Evolutionary conservation across 2,113 vertebrate species (phyloP).

Genomic region (Myodes glareolus): DNA sequence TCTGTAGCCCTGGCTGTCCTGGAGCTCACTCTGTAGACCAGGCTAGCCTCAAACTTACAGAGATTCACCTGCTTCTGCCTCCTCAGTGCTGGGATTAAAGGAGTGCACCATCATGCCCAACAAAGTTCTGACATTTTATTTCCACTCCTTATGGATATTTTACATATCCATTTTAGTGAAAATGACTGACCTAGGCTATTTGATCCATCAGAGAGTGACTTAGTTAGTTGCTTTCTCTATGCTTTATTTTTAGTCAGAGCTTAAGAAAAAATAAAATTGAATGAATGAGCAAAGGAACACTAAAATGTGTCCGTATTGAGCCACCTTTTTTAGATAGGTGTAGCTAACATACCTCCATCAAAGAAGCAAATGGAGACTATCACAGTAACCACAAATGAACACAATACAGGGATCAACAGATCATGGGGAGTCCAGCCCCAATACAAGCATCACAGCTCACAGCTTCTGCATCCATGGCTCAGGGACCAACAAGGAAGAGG

Average conservation of each 20-base stretch:
- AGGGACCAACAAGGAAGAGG: background rate
- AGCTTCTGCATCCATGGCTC: background rate
- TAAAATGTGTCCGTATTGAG: background rate
- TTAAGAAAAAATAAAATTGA: background rate
- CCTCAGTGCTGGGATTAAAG: background rate
- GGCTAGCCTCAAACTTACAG: background rate
- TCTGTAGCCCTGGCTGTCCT: background rate
- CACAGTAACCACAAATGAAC: background rate
- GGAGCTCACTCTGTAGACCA: background rate
- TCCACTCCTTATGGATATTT: background rate
- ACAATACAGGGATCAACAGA: background rate
- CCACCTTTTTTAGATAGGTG: background rate
- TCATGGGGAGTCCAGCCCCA: background rate
- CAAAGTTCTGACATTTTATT: background rate
- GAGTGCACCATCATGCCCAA: background rate
- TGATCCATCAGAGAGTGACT: background rate
- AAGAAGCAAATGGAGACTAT: background rate
- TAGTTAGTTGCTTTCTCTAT: background rate
- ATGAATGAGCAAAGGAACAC: background rate
- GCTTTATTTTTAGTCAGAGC: background rate
- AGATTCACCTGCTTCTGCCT: background rate
- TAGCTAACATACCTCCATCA: background rate
- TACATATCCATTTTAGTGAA: background rate
- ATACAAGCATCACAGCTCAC: background rate
- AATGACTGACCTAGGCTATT: background rate